Base-by-base conservation (phyloP, 2,113 vertebrate genomes). In the Choloepus hoffmanni region DNA sequence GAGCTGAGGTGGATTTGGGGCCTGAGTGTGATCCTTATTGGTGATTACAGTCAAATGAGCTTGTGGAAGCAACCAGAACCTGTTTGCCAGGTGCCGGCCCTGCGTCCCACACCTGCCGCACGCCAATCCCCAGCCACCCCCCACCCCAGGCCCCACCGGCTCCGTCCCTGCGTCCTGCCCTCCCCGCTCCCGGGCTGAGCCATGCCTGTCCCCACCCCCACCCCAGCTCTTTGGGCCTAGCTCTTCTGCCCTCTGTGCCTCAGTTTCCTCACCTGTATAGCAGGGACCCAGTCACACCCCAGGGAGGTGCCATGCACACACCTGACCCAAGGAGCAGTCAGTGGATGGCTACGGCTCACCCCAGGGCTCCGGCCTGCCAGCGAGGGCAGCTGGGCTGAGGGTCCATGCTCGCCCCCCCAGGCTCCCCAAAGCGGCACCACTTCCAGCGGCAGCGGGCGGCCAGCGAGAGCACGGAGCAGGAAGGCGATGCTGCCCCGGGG, bases 371-470 rank as follows among this genome's bases (percentile, higher is more conserved):
- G 8, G 53, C 0, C 4, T 53, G 74, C 2, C 48, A 21, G 53
- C 19, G 36, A 58, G 21, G n/a, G 23, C 21, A 12, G 26, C 67
- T 43, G 26, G n/a, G 55, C 88, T 89, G 73, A 79, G 0, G 2
- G 1, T 3, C 33, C 62, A 19, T 21, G 16, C 28, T 58, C 55
- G 6, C 11, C 3, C 21, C 21, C 5, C 13, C 91, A 98, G 99
- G 99, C 26, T 99, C 99, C 4, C 99, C 99, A 6, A 99, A 99
- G 97, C 98, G 99, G 28, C 99, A 99, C 36, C 99, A 99, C 96
- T 99, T 99, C 97, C 99, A 99, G 98, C 98, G 99, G 7, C 99
- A 99, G 98, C 98, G 99, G 10, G 99, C 99, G 0, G 99, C 99
- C 97, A 99, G 99, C 0, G 99, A 99, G 98, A 99, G 99, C 98